A percentile compares a stretch with the other conserved stretches of the same genome.
These are phyloP conservation scores for Nymphalis urticae DNA, from an alignment of 2,888 invertebrate genomes.

Conservation along the genomic window DNA sequence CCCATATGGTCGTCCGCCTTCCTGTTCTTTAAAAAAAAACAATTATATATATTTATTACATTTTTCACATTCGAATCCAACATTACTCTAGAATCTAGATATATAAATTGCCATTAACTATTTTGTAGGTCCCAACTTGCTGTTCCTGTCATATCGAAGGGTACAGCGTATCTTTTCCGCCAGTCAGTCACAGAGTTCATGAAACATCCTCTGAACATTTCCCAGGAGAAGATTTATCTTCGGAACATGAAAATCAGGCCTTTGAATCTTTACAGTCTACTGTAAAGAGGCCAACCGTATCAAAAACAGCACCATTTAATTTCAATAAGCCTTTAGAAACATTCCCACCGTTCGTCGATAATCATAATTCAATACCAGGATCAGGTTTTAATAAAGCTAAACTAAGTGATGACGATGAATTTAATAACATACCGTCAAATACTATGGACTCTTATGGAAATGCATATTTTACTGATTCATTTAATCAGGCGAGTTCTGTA, in stretches of 20 bases:
- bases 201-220: slow-evolving; percentile 78
- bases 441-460: slow-evolving; percentile 74
- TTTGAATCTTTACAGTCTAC: slow-evolving; percentile 73
- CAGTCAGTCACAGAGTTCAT: slow-evolving; percentile 78
- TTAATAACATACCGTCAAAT: slow-evolving; percentile 47
- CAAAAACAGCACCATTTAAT: slow-evolving; percentile 62
- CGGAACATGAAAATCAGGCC: slow-evolving; percentile 72
- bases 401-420: slow-evolving; percentile 61
- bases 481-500: slow-evolving; percentile 69
- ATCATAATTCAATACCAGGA: slow-evolving; percentile 67
- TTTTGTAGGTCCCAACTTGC: slow-evolving; percentile 85
- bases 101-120: too few species aligned
- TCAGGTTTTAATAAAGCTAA: slow-evolving; percentile 58
- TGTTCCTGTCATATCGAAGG: slow-evolving; percentile 92
- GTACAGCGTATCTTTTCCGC: slow-evolving; percentile 86
- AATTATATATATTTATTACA: too few species aligned
- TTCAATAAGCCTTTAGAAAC: slow-evolving; percentile 62
- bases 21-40: too few species aligned
- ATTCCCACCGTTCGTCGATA: slow-evolving; percentile 59
- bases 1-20: too few species aligned
- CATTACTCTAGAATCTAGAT: too few species aligned
- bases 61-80: too few species aligned
- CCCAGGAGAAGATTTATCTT: slow-evolving; percentile 80
- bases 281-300: slow-evolving; percentile 60
- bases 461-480: slow-evolving; percentile 70